Evolutionary conservation across 2,113 vertebrate genomes (phyloP).

Genomic region (Pelmatolapia mariae): DNA sequence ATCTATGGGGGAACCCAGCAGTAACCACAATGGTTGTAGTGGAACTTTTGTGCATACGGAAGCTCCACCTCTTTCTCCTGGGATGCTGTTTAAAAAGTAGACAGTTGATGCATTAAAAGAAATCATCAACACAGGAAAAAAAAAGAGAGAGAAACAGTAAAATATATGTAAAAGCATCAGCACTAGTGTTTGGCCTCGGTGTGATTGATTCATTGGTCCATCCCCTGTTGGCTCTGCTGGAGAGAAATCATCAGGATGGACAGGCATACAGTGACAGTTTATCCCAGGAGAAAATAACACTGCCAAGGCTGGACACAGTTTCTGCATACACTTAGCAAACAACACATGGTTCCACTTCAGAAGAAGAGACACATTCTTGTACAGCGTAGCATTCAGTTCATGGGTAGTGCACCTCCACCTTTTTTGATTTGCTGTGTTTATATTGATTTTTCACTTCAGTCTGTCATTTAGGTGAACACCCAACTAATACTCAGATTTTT

Average conservation of each 20-base stretch:
- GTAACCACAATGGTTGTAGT: background rate
- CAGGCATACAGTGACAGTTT: slow-evolving; percentile 7
- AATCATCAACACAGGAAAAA: background rate
- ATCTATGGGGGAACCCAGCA: background rate
- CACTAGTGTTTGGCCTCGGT: background rate
- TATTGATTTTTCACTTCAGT: background rate
- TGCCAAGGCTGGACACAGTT: background rate
- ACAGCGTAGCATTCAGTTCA: background rate
- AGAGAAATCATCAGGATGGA: slow-evolving; percentile 11
- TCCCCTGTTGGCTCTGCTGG: slow-evolving; percentile 14
- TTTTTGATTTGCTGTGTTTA: background rate
- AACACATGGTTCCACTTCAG: background rate
- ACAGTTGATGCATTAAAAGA: background rate
- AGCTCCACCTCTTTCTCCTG: background rate
- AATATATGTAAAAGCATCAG: slow-evolving; percentile 16
- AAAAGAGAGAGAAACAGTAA: background rate
- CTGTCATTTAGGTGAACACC: background rate
- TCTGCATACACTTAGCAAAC: slow-evolving; percentile 21
- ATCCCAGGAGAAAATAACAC: slow-evolving; percentile 3
- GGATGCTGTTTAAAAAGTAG: slow-evolving; percentile 19
- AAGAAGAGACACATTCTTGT: background rate
- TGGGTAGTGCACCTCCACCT: background rate
- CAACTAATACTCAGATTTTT: background rate
- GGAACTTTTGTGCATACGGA: background rate
- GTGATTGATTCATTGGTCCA: slow-evolving; percentile 21